Percentiles rank a stretch among this genome's conserved stretches.
Conservation (phyloP, 2,888 invertebrate species). For the Plagodis pulveraria region DNA sequence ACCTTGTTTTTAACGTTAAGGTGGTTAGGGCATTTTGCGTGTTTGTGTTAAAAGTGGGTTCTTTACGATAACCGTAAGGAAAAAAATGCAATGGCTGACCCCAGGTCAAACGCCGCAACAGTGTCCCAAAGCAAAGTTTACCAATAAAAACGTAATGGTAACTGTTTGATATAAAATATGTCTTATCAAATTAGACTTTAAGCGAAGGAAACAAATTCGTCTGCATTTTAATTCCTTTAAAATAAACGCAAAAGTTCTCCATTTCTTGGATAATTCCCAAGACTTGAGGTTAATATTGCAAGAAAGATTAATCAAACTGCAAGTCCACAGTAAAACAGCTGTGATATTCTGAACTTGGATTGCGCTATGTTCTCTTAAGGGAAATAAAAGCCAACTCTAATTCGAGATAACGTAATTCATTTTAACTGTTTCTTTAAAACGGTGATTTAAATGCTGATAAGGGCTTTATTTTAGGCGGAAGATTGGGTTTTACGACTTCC, state of each 20-base stretch:
- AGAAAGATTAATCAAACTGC: conserved; percentile 39
- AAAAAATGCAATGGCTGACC: too few relatives aligned
- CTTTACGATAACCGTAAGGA: too few relatives aligned
- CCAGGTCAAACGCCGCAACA: too few relatives aligned
- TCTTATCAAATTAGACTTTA: too few relatives aligned
- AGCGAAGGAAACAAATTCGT: background rate
- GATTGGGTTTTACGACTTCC: conserved; percentile 15
- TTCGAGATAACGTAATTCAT: conserved; percentile 21
- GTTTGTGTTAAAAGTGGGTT: too few relatives aligned
- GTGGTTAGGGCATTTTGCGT: too few relatives aligned
- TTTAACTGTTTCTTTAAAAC: conserved; percentile 19
- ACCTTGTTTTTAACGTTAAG: too few relatives aligned
- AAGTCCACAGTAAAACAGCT: conserved; percentile 36
- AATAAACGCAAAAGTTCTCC: background rate
- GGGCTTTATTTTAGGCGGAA: conserved; percentile 9
- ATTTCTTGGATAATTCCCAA: background rate
- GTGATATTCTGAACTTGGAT: conserved; percentile 7
- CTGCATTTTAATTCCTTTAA: background rate
- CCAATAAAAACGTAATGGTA: too few relatives aligned
- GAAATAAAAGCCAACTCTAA: conserved; percentile 13
- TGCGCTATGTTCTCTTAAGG: conserved; percentile 5
- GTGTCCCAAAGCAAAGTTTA: too few relatives aligned
- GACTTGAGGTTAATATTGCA: conserved; percentile 6
- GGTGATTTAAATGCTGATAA: conserved; percentile 25
- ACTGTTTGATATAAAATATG: too few relatives aligned